Conservation (phyloP, 1,140 invertebrate species). For the Brachionus asplanchnoidis region DNA sequence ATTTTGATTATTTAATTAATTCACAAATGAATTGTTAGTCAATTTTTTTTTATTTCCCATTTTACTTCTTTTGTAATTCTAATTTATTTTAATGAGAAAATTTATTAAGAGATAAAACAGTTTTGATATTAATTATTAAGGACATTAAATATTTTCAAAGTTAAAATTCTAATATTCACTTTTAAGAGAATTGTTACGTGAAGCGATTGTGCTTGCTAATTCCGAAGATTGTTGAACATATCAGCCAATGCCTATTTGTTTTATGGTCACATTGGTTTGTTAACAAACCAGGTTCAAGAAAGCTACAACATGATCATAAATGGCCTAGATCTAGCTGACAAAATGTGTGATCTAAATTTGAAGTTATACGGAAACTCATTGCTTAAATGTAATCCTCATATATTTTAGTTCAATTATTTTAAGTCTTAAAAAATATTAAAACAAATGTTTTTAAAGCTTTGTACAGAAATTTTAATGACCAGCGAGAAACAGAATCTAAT, state of each 20-base stretch:
- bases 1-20: too few relatives aligned
- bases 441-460: background rate
- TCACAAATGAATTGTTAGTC: too few relatives aligned
- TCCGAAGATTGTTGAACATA: conserved; percentile 26
- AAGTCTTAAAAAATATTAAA: background rate
- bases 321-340: conserved; percentile 13
- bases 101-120: too few relatives aligned
- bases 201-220: conserved; percentile 28
- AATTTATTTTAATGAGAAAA: background rate
- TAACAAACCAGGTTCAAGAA: conserved; percentile 26
- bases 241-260: background rate
- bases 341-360: conserved; percentile 22
- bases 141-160: too few relatives aligned
- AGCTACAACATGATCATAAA: background rate
- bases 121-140: background rate
- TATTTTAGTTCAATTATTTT: background rate
- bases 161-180: background rate
- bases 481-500: background rate
- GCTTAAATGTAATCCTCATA: background rate
- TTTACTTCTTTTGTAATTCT: background rate
- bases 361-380: conserved; percentile 5
- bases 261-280: conserved; percentile 4
- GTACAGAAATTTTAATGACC: conserved; percentile 4
- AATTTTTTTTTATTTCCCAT: background rate
- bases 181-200: conserved; percentile 14